Conservation (phyloP, 2,797 vertebrate genomes). For the Anguilla megastoma region DNA sequence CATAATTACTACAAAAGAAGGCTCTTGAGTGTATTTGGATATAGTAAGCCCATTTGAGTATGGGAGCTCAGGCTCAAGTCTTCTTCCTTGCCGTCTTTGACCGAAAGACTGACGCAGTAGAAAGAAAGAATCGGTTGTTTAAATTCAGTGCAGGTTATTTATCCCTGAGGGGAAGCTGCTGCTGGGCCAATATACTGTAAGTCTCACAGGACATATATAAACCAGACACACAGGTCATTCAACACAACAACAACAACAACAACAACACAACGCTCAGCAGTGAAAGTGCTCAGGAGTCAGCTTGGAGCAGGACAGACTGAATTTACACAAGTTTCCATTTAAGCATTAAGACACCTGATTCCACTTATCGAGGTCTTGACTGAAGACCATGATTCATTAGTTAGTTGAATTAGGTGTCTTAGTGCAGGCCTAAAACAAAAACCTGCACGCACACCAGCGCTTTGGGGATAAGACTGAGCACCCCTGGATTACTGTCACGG, state of each 20-base stretch:
- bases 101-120: background rate
- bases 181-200: background rate
- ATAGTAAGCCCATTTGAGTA: background rate
- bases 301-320: background rate
- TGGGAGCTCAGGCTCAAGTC: background rate
- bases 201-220: background rate
- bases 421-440: background rate
- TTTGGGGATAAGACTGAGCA: background rate
- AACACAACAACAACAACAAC: background rate
- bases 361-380: too few relatives aligned
- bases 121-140: background rate
- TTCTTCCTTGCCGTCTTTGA: background rate
- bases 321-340: background rate
- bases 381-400: too few relatives aligned
- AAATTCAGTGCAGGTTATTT: background rate
- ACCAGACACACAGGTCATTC: background rate
- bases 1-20: too few relatives aligned
- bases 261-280: background rate
- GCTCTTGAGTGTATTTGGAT: too few relatives aligned
- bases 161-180: background rate
- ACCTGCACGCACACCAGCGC: background rate
- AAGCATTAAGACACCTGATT: too few relatives aligned
- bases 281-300: background rate
- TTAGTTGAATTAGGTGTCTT: too few relatives aligned
- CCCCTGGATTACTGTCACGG: background rate